Evolutionary conservation across 2,113 vertebrate genomes (phyloP), one percentile per base, ranked within the genome.

Genomic region (Bolborhynchus lineola): DNA sequence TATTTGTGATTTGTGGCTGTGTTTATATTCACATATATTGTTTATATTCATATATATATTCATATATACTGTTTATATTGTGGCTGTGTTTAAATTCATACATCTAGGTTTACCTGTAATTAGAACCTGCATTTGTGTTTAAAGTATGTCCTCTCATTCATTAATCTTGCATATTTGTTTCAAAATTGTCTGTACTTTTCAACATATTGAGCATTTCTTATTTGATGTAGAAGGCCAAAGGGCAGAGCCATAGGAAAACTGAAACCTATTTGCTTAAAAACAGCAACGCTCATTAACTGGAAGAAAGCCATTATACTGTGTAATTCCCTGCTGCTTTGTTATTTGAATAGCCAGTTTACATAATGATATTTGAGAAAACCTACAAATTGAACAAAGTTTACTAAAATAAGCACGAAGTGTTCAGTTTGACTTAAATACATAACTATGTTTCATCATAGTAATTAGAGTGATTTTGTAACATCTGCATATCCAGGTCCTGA

Each of bases 301-400:
- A 81, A 28, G 25, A 88, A 94, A 25, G 63, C 84, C 29, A 77
- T 92, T 96, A 78, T 39, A 80, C 68, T 85, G n/a, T 75, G 39
- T n/a, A 87, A 90, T 89, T 92, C 83, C 64, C 88, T 71, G 35
- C 16, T 88, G 81, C 35, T 95, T 91, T 91, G 41, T 82, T 87
- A 57, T 86, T 77, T 83, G 82, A 83, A 82, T 71, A 88, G 91
- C 67, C 55, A 64, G 35, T 87, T 93, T 91, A 31, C 47, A 52
- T 80, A 96, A 82, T 46, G 71, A 91, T 65, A 80, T 91, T 60
- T 88, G n/a, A 94, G 81, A 87, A 95, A 89, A 62, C 24, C 24
- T 91, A 52, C 10, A 57, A 85, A 82, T 50, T 86, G 53, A 52
- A 64, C 29, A n/a, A 26, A 81, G n/a, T 88, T 93, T 93, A 35